Conservation (phyloP, 2,797 vertebrate genomes). For the Lagodon rhomboides region DNA sequence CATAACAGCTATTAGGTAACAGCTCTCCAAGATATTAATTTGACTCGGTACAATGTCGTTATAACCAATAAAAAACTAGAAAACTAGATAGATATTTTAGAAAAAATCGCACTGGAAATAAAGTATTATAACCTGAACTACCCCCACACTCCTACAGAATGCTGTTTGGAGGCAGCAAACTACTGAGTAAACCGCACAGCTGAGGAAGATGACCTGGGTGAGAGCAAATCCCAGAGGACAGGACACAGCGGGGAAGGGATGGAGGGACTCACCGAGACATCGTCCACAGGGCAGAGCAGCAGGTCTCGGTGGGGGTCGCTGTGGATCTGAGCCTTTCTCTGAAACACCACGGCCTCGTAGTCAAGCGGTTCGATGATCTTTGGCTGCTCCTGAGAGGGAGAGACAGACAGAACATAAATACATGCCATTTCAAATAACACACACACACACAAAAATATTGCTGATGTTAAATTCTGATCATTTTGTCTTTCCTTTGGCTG, state of each 20-base stretch:
- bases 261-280: conserved; percentile 91
- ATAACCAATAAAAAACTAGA: not conserved
- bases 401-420: not conserved
- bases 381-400: conserved; percentile 90
- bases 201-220: not conserved
- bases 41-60: not conserved
- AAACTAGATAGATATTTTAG: not conserved
- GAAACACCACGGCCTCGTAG: conserved; percentile 95
- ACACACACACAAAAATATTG: not conserved
- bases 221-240: not conserved
- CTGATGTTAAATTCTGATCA: not conserved
- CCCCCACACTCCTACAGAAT: not conserved
- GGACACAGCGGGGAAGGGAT: not conserved
- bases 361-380: conserved; percentile 97
- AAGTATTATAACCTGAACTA: not conserved
- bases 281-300: conserved; percentile 95
- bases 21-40: not conserved
- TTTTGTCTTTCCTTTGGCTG: not conserved
- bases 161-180: not conserved
- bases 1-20: not conserved
- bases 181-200: not conserved
- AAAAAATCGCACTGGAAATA: too few relatives aligned
- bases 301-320: conserved; percentile 96
- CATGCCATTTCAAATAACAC: conserved; percentile 4
- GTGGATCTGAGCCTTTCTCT: conserved; percentile 97